phyloP scores from a whole-genome alignment of 2,797 vertebrate species.

The Melanotaenia nigrans region DNA sequence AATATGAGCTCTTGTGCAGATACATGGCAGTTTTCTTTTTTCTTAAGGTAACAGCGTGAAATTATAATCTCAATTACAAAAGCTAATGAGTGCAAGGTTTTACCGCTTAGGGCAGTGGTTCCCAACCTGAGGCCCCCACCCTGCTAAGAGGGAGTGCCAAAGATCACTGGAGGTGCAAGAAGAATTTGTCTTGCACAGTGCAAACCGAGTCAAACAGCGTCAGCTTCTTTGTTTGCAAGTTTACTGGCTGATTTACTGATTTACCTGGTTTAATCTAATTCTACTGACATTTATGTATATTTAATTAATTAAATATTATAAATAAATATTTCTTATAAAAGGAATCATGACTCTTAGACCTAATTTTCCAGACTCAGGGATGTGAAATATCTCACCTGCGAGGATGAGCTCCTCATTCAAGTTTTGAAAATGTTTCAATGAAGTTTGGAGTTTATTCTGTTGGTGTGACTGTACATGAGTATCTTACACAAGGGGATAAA shows the following conservation, averaged over 20 bases:
- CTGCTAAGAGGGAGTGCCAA: neutral
- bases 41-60: constrained; percentile 7
- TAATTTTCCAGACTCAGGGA: neutral
- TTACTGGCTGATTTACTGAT: neutral
- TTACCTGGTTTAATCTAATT: neutral
- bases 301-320: too few species aligned
- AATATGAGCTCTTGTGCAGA: constrained; percentile 6
- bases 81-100: constrained; percentile 1
- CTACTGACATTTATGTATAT: neutral
- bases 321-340: neutral
- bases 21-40: neutral
- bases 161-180: neutral
- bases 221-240: neutral
- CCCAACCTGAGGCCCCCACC: neutral
- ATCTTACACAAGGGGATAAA: neutral
- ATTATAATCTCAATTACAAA: neutral
- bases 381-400: neutral
- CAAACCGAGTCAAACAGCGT: neutral
- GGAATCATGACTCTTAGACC: neutral
- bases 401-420: neutral
- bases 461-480: neutral
- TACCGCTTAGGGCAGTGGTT: constrained; percentile 13
- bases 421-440: neutral
- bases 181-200: neutral
- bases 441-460: too few species aligned